Evolutionary conservation across 2,888 invertebrate genomes (phyloP), one percentile per base, ranked within the genome.

Genomic region (Orthonevra nobilis): DNA sequence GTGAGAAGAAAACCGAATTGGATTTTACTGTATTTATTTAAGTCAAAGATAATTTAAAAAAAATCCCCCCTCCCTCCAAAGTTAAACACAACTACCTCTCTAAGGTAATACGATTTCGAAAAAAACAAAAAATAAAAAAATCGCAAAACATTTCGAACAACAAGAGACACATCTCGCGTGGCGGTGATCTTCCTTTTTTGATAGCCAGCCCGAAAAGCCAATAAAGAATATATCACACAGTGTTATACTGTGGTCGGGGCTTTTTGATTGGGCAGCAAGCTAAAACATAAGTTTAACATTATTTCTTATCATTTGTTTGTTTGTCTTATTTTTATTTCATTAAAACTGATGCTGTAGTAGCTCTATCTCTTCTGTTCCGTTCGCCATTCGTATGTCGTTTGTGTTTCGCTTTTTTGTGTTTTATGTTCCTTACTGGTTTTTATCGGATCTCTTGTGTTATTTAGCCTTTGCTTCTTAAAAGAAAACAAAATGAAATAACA

Each of bases 221-320:
- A 77, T 77, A 77, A 77, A 77, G 77, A 72, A 72, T 77, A 77
- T 66, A 77, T 77, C 77, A 77, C 64, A 60, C 14, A 20, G 19
- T 50, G 42, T 42, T 70, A 58, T 77, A 34, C 19, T 12, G 34
- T 56, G 10, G 50, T n/a, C 48, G 75, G 30, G 44, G 23, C 52
- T 44, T 77, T 77, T 64, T 72, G 60, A 77, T 77, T 77, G 72
- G 64, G n/a, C 64, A 70, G 36, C 58, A 50, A 28, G 20, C 32
- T 46, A 32, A 58, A 52, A 46, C 50, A 70, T 38, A 34, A 63
- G 60, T 40, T 68, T 60, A 36, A 46, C 10, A 26, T 28, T 50
- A 20, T 15, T 64, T 50, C n/a, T n/a, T n/a, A n/a, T n/a, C n/a
- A n/a, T n/a, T n/a, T n/a, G n/a, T n/a, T n/a, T n/a, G n/a, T n/a